Evolutionary conservation across 2,113 vertebrate genomes (phyloP).

Genomic region (Cynocephalus volans): DNA sequence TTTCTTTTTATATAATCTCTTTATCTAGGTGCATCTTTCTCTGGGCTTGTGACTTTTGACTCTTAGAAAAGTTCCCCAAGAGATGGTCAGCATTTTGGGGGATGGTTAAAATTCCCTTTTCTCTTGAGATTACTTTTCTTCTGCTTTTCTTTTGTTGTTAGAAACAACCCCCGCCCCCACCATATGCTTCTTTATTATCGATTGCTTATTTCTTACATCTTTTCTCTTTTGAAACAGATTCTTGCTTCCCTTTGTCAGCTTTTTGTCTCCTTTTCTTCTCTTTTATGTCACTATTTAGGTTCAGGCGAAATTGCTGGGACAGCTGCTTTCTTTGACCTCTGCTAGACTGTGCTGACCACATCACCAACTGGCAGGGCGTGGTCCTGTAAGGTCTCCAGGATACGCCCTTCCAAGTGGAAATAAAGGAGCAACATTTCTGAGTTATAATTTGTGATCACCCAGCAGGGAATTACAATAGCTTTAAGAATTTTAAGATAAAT

Average conservation of each 20-base stretch:
- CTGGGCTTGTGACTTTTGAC: slow-evolving; percentile 64
- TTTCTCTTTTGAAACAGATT: neutral
- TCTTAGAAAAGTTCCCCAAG: slow-evolving; percentile 5
- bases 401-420: slow-evolving; percentile 69
- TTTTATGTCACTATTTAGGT: slow-evolving; percentile 11
- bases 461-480: slow-evolving; percentile 39
- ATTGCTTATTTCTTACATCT: neutral
- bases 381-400: slow-evolving; percentile 41
- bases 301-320: slow-evolving; percentile 58
- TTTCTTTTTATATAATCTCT: slow-evolving; percentile 55
- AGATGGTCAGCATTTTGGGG: slow-evolving; percentile 51
- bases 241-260: neutral
- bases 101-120: slow-evolving; percentile 65
- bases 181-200: neutral
- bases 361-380: slow-evolving; percentile 72
- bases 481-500: slow-evolving; percentile 28
- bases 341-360: slow-evolving; percentile 64
- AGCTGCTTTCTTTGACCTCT: slow-evolving; percentile 66
- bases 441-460: slow-evolving; percentile 57
- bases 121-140: slow-evolving; percentile 58
- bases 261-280: neutral
- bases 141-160: neutral
- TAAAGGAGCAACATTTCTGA: slow-evolving; percentile 56
- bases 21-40: slow-evolving; percentile 40
- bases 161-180: neutral